These are phyloP conservation scores for Lacerta agilis DNA, from an alignment of 2,797 vertebrate species.

Conservation along the genomic window DNA sequence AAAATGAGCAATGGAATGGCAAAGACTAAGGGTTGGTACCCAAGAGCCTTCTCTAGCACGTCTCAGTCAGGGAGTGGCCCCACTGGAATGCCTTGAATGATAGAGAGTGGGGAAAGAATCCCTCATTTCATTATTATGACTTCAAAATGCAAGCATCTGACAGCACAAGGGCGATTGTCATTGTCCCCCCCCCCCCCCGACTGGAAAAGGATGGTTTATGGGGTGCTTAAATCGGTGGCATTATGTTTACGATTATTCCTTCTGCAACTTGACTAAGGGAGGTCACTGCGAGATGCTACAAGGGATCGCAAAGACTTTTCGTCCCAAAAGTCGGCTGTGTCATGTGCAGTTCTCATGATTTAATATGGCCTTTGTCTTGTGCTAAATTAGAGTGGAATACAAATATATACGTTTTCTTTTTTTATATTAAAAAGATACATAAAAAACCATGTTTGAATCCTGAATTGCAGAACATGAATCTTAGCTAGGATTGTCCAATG, in stretches of 20 bases:
- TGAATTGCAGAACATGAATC: neutral
- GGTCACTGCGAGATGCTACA: neutral
- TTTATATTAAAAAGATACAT: no score
- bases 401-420: no score
- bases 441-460: neutral
- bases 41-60: neutral
- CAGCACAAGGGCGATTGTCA: neutral
- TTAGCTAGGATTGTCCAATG: no score
- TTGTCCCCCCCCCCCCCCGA: no score
- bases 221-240: slow-evolving; percentile 33
- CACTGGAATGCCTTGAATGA: slow-evolving; percentile 30
- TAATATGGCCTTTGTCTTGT: neutral
- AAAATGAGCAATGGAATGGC: slow-evolving; percentile 55
- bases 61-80: neutral
- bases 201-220: slow-evolving; percentile 34
- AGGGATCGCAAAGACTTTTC: no score
- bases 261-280: neutral
- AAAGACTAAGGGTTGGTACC: slow-evolving; percentile 2
- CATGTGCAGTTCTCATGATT: neutral
- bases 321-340: neutral
- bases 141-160: slow-evolving; percentile 39
- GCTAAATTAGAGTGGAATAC: no score
- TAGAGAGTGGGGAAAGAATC: neutral
- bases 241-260: neutral
- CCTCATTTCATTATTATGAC: slow-evolving; percentile 23